Evolutionary conservation across 2,888 invertebrate species (phyloP).

Genomic region (Chymomyza fuscimana): DNA sequence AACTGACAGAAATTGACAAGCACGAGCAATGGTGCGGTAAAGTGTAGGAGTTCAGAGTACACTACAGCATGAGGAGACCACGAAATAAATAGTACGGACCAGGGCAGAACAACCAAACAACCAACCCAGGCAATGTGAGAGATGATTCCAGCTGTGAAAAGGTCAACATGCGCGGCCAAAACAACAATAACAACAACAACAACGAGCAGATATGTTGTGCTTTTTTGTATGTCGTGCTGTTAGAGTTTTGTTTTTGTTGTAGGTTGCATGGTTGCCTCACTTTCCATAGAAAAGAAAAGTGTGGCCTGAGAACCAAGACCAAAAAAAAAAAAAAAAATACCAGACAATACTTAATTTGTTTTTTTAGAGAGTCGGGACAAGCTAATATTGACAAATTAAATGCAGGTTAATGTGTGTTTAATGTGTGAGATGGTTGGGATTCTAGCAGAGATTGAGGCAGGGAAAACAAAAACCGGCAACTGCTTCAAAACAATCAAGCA

Average conservation of each 20-base stretch:
- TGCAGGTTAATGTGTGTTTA: conserved; percentile 70
- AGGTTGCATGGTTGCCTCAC: conserved; percentile 49
- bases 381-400: conserved; percentile 75
- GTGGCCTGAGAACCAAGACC: conserved; percentile 58
- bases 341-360: not conserved
- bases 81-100: conserved; percentile 20
- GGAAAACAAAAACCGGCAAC: conserved; percentile 4
- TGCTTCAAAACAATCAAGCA: not conserved
- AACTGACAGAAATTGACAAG: conserved; percentile 75
- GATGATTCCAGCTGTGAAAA: conserved; percentile 70
- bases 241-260: conserved; percentile 19
- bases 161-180: conserved; percentile 52
- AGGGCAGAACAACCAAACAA: conserved; percentile 39
- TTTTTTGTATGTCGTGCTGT: conserved; percentile 26
- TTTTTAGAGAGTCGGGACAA: conserved; percentile 1
- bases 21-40: conserved; percentile 57
- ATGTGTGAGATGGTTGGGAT: conserved; percentile 40
- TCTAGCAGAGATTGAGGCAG: not conserved
- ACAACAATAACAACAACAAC: conserved; percentile 25
- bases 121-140: conserved; percentile 49
- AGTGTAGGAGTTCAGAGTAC: conserved; percentile 1
- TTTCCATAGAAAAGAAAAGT: conserved; percentile 72
- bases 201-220: conserved; percentile 44
- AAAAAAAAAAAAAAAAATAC: not conserved
- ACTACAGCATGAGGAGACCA: conserved; percentile 13